Base-by-base conservation (phyloP, 1,140 invertebrate genomes). In the Stratiolaelaps scimitus region DNA sequence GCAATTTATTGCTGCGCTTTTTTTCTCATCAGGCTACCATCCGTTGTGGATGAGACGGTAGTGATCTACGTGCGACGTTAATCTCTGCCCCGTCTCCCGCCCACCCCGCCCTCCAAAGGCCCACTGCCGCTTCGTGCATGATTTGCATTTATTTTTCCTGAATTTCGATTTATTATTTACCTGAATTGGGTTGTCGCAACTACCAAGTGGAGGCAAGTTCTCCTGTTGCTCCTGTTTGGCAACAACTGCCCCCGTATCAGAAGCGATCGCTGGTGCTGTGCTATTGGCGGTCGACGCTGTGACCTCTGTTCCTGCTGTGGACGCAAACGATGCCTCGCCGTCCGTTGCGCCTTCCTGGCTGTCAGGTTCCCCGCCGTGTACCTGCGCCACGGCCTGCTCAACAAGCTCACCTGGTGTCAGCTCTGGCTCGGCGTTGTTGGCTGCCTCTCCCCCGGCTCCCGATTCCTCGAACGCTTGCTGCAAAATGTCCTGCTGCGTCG, bases 181-280 rank as follows among this genome's bases (percentile, higher is more conserved):
- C 53, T 60, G 53, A 68, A 84, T 83, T 4, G 82, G 81, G 74
- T 83, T 83, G 68, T 80, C 79, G 71, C 78, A 81, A 13, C 80
- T 81, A 17, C 81, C 81, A 13, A 81, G 69, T 23, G 81, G 78
- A 64, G 68, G 64, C 17, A 30, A 53, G 4, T 46, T 70, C 64
- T 45, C 26, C 66, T 23, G 64, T 65, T 23, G 30, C 34, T 29
- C 45, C 45, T 20, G 43, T 26, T 67, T 53, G 10, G 28, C 26
- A 15, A 23, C 53, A 15, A 53, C 19, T 40, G 17, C 44, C 20
- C 29, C 43, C 17, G 47, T 40, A 34, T 66, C 67, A 28, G 65
- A 64, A 19, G 45, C 28, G 40, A 29, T 28, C 30, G 23, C 20
- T 64, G 65, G 20, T 69, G 64, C 30, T 69, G 66, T 44, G 69